Evolutionary conservation across 2,797 vertebrate genomes (phyloP).

Genomic region (Onychomys arenicola): DNA sequence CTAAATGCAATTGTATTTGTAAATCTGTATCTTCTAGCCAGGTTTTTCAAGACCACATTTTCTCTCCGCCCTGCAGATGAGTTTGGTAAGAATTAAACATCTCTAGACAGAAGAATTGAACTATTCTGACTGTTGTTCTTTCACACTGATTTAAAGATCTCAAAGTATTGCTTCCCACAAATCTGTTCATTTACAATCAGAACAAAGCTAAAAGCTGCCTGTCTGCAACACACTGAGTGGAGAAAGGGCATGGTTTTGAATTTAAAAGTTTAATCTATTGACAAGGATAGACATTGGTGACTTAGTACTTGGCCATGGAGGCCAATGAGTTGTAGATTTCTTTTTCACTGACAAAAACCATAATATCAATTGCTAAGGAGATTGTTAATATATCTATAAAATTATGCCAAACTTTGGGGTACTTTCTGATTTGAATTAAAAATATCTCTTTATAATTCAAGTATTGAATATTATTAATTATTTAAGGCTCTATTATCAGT

Average conservation of each 20-base stretch:
- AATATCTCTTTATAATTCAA: background rate
- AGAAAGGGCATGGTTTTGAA: background rate
- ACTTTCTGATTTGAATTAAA: conserved; percentile 9
- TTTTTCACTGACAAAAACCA: background rate
- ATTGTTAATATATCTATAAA: background rate
- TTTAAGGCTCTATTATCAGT: background rate
- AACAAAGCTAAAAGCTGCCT: background rate
- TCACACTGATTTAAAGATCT: conserved; percentile 28
- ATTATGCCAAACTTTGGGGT: background rate
- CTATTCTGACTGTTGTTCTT: background rate
- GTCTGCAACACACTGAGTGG: background rate
- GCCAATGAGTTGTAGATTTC: background rate
- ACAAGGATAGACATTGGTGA: background rate
- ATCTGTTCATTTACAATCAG: conserved; percentile 8
- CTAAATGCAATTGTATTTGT: background rate
- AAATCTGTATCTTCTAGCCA: background rate
- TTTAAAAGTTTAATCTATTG: background rate
- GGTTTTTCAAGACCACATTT: background rate
- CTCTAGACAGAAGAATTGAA: background rate
- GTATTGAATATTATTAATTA: background rate
- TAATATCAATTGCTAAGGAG: background rate
- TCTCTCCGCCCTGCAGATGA: background rate
- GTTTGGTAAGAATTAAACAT: background rate
- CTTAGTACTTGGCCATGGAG: background rate
- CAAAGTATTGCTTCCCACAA: background rate